Base-by-base conservation (phyloP, 2,888 invertebrate species). In the Nymphalis c-album region DNA sequence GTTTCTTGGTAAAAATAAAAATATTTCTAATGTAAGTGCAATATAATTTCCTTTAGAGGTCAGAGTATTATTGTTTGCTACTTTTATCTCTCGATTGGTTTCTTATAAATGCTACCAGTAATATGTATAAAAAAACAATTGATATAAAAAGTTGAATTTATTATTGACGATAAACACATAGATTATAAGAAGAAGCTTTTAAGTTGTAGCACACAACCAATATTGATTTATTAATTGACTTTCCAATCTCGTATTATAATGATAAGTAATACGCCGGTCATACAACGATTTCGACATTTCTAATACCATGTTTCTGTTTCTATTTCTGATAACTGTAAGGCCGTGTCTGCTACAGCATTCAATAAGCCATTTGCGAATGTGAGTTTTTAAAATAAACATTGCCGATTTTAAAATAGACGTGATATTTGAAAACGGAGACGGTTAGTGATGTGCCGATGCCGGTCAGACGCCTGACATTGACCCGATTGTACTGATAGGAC, bases 391-490 rank as follows among this genome's bases (percentile, higher is more conserved):
- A 69, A 64, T 68, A 67, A 62, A 73, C 66, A 68, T 64, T 70
- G 69, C 72, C 67, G 69, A 73, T 73, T 73, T 22, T 66, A 71
- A 72, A 70, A 69, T 71, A 71, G 73, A 71, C 64, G 64, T 76
- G 75, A 78, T 79, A 78, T 80, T 80, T 80, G 75, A 78, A 81
- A 68, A 68, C 35, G 46, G 68, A 69, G 69, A 69, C 64, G 67
- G 69, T 64, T 53, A 67, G 74, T 76, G 79, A 64, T 64, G 73
- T 78, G 40, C 26, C 18, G 77, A 78, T 78, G 74, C 78, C 82
- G 82, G 85, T 84, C 85, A 86, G 82, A 76, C 79, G 82, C 71
- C 80, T 80, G 86, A 87, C 89, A 89, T 88, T 90, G 90, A 86
- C 89, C 90, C 75, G 81, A 81, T 83, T 87, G 78, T 78, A 75